These are phyloP conservation scores for Taphrorychus bicolor DNA, from an alignment of 2,888 invertebrate genomes.

Conservation along the genomic window DNA sequence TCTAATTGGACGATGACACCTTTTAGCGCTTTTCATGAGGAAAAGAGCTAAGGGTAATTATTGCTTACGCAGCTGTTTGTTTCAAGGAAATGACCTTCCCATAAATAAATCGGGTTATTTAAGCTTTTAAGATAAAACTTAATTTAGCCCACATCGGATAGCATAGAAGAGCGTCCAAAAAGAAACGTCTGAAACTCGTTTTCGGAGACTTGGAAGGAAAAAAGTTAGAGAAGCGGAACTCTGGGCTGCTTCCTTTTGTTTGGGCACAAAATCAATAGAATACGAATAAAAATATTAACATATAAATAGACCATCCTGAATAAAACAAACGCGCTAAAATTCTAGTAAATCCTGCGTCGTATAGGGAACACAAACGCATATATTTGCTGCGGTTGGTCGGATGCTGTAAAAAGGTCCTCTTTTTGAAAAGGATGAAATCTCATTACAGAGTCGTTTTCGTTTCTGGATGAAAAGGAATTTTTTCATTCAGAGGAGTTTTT, in stretches of 20 bases:
- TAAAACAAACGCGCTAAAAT: slow-evolving; percentile 38
- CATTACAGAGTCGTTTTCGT: slow-evolving; percentile 30
- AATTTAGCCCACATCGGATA: slow-evolving; percentile 3
- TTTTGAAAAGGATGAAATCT: slow-evolving; percentile 24
- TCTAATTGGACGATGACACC: not conserved
- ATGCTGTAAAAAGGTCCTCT: slow-evolving; percentile 25
- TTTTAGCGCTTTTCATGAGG: not conserved
- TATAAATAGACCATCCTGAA: slow-evolving; percentile 42
- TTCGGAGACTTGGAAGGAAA: slow-evolving; percentile 11
- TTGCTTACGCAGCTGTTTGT: not conserved
- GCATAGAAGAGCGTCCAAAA: slow-evolving; percentile 5
- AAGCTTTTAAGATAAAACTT: not conserved
- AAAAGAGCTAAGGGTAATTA: no score
- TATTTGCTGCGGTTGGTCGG: slow-evolving; percentile 29
- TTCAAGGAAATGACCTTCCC: not conserved
- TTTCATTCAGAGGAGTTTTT: no score
- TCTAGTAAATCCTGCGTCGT: slow-evolving; percentile 33
- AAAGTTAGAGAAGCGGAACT: slow-evolving; percentile 22
- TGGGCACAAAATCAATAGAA: slow-evolving; percentile 39
- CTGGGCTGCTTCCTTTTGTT: slow-evolving; percentile 23
- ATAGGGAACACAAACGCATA: slow-evolving; percentile 32
- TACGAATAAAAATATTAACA: slow-evolving; percentile 44
- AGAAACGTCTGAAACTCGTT: slow-evolving; percentile 15
- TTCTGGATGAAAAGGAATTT: not conserved
- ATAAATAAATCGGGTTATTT: slow-evolving; percentile 6